These are phyloP conservation scores for Gymnocypris eckloni DNA, from an alignment of 2,797 vertebrate genomes.

Conservation along the genomic window DNA sequence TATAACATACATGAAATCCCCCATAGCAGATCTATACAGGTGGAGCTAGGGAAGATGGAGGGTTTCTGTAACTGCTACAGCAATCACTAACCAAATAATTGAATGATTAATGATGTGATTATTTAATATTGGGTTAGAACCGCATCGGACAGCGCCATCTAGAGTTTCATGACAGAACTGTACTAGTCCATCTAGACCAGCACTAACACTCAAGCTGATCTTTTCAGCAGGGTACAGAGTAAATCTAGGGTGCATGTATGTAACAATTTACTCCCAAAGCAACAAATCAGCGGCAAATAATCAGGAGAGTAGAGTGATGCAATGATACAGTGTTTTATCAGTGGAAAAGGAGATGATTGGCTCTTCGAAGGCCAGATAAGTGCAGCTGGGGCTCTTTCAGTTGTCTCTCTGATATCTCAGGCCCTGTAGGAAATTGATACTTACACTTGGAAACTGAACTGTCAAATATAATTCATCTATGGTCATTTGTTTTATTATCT, in stretches of 20 bases:
- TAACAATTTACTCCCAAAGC: slow-evolving; percentile 52
- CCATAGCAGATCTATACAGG: background rate
- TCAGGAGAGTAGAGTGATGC: slow-evolving; percentile 42
- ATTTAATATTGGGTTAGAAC: background rate
- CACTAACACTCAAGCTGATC: slow-evolving; percentile 3
- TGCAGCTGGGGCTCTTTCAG: slow-evolving; percentile 58
- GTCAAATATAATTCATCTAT: slow-evolving; percentile 64
- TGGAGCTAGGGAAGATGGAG: background rate
- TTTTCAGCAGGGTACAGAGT: background rate
- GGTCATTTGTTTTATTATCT: slow-evolving; percentile 64
- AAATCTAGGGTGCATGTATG: slow-evolving; percentile 22
- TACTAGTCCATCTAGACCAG: background rate
- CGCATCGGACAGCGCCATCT: background rate
- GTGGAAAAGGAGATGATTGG: slow-evolving; percentile 58
- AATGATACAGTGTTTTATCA: slow-evolving; percentile 58
- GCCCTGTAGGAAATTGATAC: slow-evolving; percentile 65
- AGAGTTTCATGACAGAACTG: background rate
- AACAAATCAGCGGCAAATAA: slow-evolving; percentile 57
- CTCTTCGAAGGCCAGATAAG: slow-evolving; percentile 56
- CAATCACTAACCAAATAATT: background rate
- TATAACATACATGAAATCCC: background rate
- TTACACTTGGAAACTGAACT: slow-evolving; percentile 66
- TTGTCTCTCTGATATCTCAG: slow-evolving; percentile 61
- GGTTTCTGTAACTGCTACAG: background rate
- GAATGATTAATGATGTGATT: background rate